Conservation (phyloP, 2,113 vertebrate species). For the Pycnonotus jocosus region DNA sequence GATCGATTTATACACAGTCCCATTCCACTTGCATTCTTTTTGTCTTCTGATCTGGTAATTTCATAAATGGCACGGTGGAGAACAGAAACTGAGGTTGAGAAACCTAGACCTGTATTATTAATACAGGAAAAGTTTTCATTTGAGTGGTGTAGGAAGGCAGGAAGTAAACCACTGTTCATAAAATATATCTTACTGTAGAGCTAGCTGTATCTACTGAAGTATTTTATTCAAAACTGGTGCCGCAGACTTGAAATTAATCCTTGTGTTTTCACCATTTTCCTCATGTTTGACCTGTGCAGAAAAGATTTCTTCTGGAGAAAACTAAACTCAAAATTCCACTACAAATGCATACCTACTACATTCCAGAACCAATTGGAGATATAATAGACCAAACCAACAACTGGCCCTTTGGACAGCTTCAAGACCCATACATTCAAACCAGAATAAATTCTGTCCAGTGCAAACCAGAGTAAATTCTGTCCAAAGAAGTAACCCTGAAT, state of each 20-base stretch:
- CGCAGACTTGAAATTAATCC: not conserved
- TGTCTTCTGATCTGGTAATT: not conserved
- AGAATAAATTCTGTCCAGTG: not conserved
- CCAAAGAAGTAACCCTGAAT: not conserved
- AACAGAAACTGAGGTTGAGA: not conserved
- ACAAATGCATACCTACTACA: not conserved
- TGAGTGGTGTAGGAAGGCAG: not conserved
- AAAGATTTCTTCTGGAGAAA: not conserved
- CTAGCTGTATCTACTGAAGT: not conserved
- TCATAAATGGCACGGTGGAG: not conserved
- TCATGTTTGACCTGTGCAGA: not conserved
- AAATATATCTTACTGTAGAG: not conserved
- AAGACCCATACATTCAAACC: not conserved
- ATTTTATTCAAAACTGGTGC: not conserved
- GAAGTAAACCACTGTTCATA: not conserved
- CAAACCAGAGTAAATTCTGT: not conserved
- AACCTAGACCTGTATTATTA: not conserved
- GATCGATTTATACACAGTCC: not conserved
- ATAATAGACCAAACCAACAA: not conserved
- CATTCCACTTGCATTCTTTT: not conserved
- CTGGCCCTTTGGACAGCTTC: not conserved
- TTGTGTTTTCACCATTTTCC: not conserved
- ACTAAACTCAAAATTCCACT: not conserved
- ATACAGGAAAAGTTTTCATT: not conserved
- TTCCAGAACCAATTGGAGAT: not conserved